Evolutionary conservation across 2,888 invertebrate genomes (phyloP).

Genomic region (Margaritifera margaritifera): DNA sequence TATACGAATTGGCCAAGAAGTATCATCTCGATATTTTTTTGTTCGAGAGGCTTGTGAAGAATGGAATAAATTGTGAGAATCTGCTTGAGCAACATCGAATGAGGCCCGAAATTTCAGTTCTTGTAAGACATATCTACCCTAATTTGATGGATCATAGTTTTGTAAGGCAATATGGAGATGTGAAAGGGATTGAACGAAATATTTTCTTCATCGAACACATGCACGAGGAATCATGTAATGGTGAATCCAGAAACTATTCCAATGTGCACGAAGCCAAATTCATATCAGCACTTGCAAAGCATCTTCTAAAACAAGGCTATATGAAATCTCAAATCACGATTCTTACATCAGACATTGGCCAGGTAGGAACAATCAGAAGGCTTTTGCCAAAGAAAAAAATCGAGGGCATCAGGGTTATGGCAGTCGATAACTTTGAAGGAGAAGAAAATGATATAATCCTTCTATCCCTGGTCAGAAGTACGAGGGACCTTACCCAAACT

Average conservation of each 20-base stretch:
- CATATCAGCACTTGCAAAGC: constrained; percentile 48
- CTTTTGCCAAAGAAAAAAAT: constrained; percentile 45
- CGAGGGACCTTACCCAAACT: constrained; percentile 14
- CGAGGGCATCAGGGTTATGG: constrained; percentile 52
- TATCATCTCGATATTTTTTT: constrained; percentile 84
- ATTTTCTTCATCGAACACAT: constrained; percentile 59
- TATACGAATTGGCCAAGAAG: constrained; percentile 79
- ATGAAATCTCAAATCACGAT: constrained; percentile 60
- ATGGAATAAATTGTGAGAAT: constrained; percentile 77
- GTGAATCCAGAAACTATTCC: constrained; percentile 34
- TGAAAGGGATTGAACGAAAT: constrained; percentile 61
- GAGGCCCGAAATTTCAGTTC: constrained; percentile 66
- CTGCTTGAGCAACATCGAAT: constrained; percentile 60
- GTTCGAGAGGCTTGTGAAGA: constrained; percentile 85
- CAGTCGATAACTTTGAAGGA: constrained; percentile 70
- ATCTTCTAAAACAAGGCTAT: constrained; percentile 67
- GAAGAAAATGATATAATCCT: constrained; percentile 72
- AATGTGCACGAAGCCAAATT: constrained; percentile 37
- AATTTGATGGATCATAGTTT: constrained; percentile 55
- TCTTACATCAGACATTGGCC: constrained; percentile 67
- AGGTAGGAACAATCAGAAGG: constrained; percentile 48
- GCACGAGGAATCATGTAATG: constrained; percentile 17
- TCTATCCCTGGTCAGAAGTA: constrained; percentile 70
- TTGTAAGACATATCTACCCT: constrained; percentile 64
- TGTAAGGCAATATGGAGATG: constrained; percentile 48